phyloP scores from a whole-genome alignment of 2,888 invertebrate genomes.

The Octodonta nipae region DNA sequence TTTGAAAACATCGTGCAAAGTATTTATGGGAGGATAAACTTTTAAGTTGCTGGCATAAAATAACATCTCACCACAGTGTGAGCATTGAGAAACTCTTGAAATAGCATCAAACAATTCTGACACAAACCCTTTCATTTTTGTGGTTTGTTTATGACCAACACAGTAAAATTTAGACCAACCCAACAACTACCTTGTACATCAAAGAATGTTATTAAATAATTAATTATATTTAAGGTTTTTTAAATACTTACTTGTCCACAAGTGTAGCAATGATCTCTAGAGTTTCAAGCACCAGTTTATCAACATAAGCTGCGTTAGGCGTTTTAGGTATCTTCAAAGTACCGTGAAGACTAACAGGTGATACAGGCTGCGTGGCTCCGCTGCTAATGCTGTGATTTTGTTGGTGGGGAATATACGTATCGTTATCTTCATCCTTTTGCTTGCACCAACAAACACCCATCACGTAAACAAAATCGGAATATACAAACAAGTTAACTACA shows the following conservation, averaged over 20 bases:
- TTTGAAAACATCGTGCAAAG: no score
- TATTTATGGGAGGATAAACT: no score
- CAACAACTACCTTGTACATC: no score
- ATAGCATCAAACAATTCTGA: no score
- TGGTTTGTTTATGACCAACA: no score
- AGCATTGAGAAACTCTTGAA: no score
- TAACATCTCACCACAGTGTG: no score
- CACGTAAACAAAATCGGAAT: constrained; percentile 19
- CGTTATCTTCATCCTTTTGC: constrained; percentile 44
- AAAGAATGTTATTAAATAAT: no score
- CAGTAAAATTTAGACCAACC: no score
- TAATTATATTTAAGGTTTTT: no score
- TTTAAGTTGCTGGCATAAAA: no score
- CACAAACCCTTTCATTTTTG: no score
- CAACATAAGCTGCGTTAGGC: constrained; percentile 42
- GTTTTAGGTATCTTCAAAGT: constrained; percentile 20
- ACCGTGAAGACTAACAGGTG: constrained; percentile 22
- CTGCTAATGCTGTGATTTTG: constrained; percentile 14
- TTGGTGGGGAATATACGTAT: constrained; percentile 34
- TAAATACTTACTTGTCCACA: constrained; percentile 75
- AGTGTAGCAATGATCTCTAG: constrained; percentile 65
- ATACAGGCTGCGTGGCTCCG: constrained; percentile 20
- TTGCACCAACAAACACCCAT: constrained; percentile 74
- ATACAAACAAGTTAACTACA: constrained; percentile 9
- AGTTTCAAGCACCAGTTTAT: constrained; percentile 67